Base-by-base conservation (phyloP, 2,113 vertebrate species). In the Anoura caudifer region DNA sequence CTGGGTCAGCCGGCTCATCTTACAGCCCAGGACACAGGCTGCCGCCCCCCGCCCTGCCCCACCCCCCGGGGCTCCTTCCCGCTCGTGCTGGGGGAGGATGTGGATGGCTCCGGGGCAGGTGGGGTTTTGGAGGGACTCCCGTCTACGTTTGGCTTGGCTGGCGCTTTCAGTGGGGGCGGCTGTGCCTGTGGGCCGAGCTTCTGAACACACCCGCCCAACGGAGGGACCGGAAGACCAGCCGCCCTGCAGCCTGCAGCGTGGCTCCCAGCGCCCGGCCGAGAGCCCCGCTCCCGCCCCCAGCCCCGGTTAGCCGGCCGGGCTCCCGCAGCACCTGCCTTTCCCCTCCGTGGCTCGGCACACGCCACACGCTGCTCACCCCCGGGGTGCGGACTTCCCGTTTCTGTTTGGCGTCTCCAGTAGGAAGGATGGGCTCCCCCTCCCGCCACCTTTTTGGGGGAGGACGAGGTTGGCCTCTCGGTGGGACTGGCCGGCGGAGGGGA, bases 251-350 rank as follows among this genome's bases (percentile, higher is more conserved):
- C n/a, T n/a, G 43, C 43, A 5, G 5, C n/a, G 26, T 65, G 15
- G 26, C 43, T 15, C 11, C 16, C 43, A 20, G 61, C 28, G 41
- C 36, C 41, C 0, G 1, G 3, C n/a, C 20, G 16, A 9, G 1
- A 4, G 6, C 22, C 36, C 0, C 41, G 31, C 31, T 9, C 0
- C 0, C 0, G 12, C 31, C 47, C 31, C 0, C 26, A 1, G 0
- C 26, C 13, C 38, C 0, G 36, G 50, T 2, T 0, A 19, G 26
- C 0, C 2, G 10, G 11, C 19, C 0, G 38, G 38, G 12, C 0
- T 9, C 28, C 26, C 36, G 59, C 24, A 4, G 5, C 4, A 1
- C 45, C 3, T 0, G 82, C 41, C 24, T 16, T 0, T 14, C 19
- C 13, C 50, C 0, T 1, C 5, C 38, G 0, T 14, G 0, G 4